Percentiles rank a stretch among this genome's conserved stretches.
Evolutionary conservation across 2,113 vertebrate species (phyloP).

Genomic region (Tetrax tetrax): DNA sequence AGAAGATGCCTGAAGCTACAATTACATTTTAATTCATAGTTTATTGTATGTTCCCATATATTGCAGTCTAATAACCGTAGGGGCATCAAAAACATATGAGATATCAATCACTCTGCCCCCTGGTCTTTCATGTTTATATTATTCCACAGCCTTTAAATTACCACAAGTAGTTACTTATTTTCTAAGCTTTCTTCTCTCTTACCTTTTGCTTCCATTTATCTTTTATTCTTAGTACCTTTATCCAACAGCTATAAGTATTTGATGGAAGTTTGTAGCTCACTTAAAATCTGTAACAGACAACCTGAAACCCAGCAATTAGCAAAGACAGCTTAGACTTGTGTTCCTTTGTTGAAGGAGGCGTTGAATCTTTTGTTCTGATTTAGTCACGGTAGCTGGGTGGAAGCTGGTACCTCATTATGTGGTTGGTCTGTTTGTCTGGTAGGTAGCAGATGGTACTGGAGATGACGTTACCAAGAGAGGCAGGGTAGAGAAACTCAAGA

Average conservation of each 20-base stretch:
- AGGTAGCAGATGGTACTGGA: constrained; percentile 83
- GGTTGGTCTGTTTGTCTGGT: constrained; percentile 79
- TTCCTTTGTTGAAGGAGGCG: constrained; percentile 81
- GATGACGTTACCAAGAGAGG: constrained; percentile 73
- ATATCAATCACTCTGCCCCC: constrained; percentile 79
- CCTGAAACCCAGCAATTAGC: constrained; percentile 81
- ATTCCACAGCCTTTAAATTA: constrained; percentile 64
- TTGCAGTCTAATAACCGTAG: constrained; percentile 80
- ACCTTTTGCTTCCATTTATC: constrained; percentile 68
- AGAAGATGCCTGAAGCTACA: constrained; percentile 82
- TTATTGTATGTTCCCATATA: constrained; percentile 82
- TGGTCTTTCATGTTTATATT: constrained; percentile 67
- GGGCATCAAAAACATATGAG: constrained; percentile 73
- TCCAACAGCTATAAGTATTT: constrained; percentile 68
- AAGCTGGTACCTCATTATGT: constrained; percentile 84
- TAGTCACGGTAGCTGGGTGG: constrained; percentile 84
- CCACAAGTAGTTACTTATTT: constrained; percentile 60
- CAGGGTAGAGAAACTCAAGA: constrained; percentile 79
- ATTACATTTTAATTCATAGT: constrained; percentile 83
- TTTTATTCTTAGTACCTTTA: constrained; percentile 67
- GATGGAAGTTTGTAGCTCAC: constrained; percentile 77
- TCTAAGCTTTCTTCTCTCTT: constrained; percentile 61
- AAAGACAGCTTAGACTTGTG: constrained; percentile 78
- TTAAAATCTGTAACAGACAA: constrained; percentile 78
- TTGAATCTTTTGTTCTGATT: constrained; percentile 85